These are phyloP conservation scores for Villa cingulata DNA, from an alignment of 2,888 invertebrate species.

Conservation along the genomic window DNA sequence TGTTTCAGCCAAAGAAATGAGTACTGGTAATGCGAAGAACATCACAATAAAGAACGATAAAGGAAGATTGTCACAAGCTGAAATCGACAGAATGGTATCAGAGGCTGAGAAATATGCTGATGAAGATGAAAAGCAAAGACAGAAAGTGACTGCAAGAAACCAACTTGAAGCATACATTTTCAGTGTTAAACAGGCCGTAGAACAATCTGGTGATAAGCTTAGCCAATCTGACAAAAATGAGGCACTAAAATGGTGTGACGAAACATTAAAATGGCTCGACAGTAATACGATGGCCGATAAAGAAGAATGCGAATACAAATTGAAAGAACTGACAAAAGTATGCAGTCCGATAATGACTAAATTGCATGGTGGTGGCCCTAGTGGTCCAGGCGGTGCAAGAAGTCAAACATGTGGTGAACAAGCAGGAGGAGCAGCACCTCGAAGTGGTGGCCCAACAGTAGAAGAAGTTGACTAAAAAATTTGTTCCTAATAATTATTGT, in stretches of 20 bases:
- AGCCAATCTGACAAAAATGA: constrained; percentile 53
- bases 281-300: constrained; percentile 57
- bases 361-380: constrained; percentile 13
- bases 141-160: constrained; percentile 52
- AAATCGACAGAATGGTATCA: constrained; percentile 59
- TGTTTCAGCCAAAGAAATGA: constrained; percentile 57
- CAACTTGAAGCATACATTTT: constrained; percentile 53
- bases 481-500: too few species aligned
- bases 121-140: constrained; percentile 52
- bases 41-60: constrained; percentile 70
- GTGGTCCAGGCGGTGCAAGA: constrained; percentile 9
- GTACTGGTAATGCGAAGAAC: constrained; percentile 50
- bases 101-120: constrained; percentile 56
- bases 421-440: constrained; percentile 44
- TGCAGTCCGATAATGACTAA: constrained; percentile 28
- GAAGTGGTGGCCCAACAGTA: constrained; percentile 23
- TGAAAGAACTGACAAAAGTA: constrained; percentile 31
- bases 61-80: constrained; percentile 58
- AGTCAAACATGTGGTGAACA: constrained; percentile 36
- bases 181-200: constrained; percentile 51
- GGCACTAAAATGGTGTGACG: constrained; percentile 46
- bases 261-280: constrained; percentile 56
- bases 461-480: constrained; percentile 17
- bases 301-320: constrained; percentile 48
- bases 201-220: constrained; percentile 48